These are phyloP conservation scores for Drosophila tristis DNA, from an alignment of 1,140 invertebrate species.

Conservation along the genomic window DNA sequence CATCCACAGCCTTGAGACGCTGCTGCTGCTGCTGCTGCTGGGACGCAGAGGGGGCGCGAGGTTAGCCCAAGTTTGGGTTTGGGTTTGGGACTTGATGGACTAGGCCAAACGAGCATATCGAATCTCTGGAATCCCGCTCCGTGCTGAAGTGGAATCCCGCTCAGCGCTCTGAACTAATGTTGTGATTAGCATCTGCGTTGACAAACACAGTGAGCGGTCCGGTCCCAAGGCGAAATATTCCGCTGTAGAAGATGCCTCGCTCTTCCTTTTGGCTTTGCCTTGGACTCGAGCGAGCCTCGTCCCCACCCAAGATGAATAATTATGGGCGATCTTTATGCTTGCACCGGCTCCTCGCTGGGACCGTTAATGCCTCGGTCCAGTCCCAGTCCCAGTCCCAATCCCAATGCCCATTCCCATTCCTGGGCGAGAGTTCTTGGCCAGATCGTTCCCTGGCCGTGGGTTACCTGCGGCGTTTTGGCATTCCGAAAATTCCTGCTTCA, in stretches of 20 bases:
- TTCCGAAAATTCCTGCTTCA: slow-evolving; percentile 67
- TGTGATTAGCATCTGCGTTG: slow-evolving; percentile 84
- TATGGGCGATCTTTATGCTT: slow-evolving; percentile 81
- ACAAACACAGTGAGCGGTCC: slow-evolving; percentile 80
- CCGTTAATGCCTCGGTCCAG: slow-evolving; percentile 62
- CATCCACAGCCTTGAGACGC: slow-evolving; percentile 42
- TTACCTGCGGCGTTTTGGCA: slow-evolving; percentile 75
- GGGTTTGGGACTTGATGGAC: slow-evolving; percentile 7
- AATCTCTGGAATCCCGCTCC: slow-evolving; percentile 28
- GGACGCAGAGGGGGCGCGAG: slow-evolving; percentile 41
- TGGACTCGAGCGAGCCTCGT: slow-evolving; percentile 18
- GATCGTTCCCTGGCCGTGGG: slow-evolving; percentile 2
- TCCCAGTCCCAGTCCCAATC: background rate
- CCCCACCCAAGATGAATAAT: slow-evolving; percentile 84
- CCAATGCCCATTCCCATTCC: too few relatives aligned
- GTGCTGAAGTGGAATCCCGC: slow-evolving; percentile 70
- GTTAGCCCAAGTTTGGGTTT: slow-evolving; percentile 67
- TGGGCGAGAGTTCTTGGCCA: too few relatives aligned
- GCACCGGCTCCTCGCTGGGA: slow-evolving; percentile 79
- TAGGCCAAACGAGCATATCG: slow-evolving; percentile 36
- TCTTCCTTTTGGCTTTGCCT: background rate
- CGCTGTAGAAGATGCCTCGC: slow-evolving; percentile 1
- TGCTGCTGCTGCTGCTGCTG: background rate
- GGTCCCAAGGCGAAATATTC: slow-evolving; percentile 63
- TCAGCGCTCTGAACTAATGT: slow-evolving; percentile 65